Percentiles rank a stretch among this genome's conserved stretches.
Evolutionary conservation across 2,888 invertebrate species (phyloP).

Genomic region (Scaptomyza flava): DNA sequence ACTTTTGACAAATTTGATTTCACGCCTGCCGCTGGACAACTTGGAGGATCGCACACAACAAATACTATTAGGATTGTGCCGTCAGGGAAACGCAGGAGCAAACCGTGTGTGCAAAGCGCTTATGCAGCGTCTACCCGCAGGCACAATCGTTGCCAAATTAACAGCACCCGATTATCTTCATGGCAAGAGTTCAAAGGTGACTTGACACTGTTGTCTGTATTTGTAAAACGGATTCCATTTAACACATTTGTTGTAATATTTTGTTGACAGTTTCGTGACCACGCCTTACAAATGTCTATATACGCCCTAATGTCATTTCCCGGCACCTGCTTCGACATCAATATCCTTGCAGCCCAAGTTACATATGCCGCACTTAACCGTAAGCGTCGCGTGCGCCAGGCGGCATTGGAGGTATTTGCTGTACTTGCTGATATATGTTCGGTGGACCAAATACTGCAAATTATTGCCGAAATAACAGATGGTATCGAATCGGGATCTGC

Average conservation of each 20-base stretch:
- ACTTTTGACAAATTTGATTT: slow-evolving; percentile 83
- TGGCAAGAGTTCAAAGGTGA: slow-evolving; percentile 84
- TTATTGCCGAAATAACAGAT: slow-evolving; percentile 86
- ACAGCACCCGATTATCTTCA: slow-evolving; percentile 84
- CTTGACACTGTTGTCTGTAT: slow-evolving; percentile 17
- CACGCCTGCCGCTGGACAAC: slow-evolving; percentile 84
- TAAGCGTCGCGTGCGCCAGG: slow-evolving; percentile 91
- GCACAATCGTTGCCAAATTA: slow-evolving; percentile 84
- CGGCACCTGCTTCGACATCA: slow-evolving; percentile 89
- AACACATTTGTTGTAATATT: background rate
- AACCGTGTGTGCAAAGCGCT: slow-evolving; percentile 84
- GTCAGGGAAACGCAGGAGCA: slow-evolving; percentile 83
- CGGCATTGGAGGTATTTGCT: slow-evolving; percentile 91
- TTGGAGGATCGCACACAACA: slow-evolving; percentile 83
- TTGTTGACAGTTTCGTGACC: slow-evolving; percentile 87
- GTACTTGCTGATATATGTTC: slow-evolving; percentile 90
- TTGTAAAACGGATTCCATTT: background rate
- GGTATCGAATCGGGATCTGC: slow-evolving; percentile 85
- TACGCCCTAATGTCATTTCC: slow-evolving; percentile 92
- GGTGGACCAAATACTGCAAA: slow-evolving; percentile 87
- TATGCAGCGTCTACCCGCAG: slow-evolving; percentile 84
- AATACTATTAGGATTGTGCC: slow-evolving; percentile 83
- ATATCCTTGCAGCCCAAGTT: slow-evolving; percentile 84
- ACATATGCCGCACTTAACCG: slow-evolving; percentile 85
- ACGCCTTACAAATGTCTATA: slow-evolving; percentile 90